Base-by-base conservation (phyloP, 1,140 invertebrate genomes). In the Mycetomoellerius zeteki region DNA sequence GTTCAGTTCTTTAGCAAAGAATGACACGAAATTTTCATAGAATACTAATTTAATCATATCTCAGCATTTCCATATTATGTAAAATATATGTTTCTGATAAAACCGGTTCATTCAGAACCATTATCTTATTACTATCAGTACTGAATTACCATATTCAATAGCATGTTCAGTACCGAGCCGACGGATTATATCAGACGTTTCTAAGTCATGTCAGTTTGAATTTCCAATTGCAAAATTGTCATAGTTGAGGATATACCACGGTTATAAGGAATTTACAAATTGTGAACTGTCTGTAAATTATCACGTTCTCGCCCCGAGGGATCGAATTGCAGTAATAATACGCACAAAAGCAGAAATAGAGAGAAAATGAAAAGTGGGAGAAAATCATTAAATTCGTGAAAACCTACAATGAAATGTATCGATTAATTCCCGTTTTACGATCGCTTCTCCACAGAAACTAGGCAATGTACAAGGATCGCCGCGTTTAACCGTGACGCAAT, bases 401-500 rank as follows among this genome's bases (percentile, higher is more conserved):
- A 81, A 62, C 4, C 37, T 43, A 50, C 24, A 60, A 75, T 19
- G 21, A 73, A 73, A 60, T 19, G 27, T 75, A 50, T 75, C 69
- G 69, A 84, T 82, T 82, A 82, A 82, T 84, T 75, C 52, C 37
- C 19, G 33, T 75, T 84, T 84, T 50, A 21, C 43, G n/a, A n/a
- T 62, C 56, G 1, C 5, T n/a, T 60, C 76, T 52, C 50, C 73
- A 71, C 37, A 47, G 87, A 86, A 82, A 86, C n/a, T 50, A 30
- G 56, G 60, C 16, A 76, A 89, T 47, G 67, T 43, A 24, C 88
- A 80, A 82, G 76, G 52, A 89, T 77, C 62, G 54, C 62, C 86
- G 62, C 75, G 54, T 89, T 89, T 86, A 76, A 56, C 30, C 62
- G 21, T 82, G 88, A 89, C 69, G 84, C 88, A 82, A 89, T 50